Conservation (phyloP, 2,113 vertebrate genomes). For the Cynocephalus volans region DNA sequence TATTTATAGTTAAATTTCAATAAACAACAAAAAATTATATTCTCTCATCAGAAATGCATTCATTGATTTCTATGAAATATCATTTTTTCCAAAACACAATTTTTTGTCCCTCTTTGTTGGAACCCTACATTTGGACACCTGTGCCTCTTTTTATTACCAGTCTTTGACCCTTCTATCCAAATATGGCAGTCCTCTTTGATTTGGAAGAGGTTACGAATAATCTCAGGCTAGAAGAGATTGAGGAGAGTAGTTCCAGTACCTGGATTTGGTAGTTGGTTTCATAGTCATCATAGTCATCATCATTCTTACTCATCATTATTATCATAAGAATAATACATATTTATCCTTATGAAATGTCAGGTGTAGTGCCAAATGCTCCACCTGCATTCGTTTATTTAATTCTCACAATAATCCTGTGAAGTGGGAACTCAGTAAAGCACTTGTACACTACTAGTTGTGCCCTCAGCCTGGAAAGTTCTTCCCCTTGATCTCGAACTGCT, state of each 20-base stretch:
- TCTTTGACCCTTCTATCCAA: constrained; percentile 27
- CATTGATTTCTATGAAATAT: constrained; percentile 8
- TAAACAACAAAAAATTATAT: neutral
- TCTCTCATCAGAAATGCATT: neutral
- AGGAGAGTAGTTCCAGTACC: neutral
- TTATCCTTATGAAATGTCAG: constrained; percentile 7
- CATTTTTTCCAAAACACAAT: neutral
- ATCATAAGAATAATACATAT: neutral
- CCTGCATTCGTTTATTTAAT: constrained; percentile 14
- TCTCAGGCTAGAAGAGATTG: neutral
- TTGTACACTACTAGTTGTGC: neutral
- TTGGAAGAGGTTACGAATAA: neutral
- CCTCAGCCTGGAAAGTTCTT: neutral
- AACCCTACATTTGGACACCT: neutral
- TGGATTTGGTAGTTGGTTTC: neutral
- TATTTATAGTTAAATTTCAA: neutral
- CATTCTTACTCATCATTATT: neutral
- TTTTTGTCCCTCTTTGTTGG: neutral
- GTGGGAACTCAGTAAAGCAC: neutral
- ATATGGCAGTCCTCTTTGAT: neutral
- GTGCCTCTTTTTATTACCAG: neutral
- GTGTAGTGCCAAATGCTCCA: neutral
- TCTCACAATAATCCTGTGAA: neutral
- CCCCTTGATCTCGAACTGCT: neutral
- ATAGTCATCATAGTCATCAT: neutral